Evolutionary conservation across 2,888 invertebrate species (phyloP).

Genomic region (Dasypogon diadema): DNA sequence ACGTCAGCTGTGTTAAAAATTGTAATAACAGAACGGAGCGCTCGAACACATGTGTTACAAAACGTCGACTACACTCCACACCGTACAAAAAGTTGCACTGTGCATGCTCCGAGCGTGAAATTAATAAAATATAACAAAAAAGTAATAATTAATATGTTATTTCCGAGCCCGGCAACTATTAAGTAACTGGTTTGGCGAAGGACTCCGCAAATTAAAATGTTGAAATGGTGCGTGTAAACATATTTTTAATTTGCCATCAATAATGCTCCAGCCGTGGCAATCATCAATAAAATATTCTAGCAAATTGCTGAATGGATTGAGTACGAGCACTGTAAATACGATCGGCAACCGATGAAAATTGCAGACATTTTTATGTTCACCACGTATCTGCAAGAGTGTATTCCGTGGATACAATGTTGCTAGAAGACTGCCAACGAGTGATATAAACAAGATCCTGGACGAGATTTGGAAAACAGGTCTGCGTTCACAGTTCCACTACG

Average conservation of each 20-base stretch:
- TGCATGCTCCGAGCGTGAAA: not conserved
- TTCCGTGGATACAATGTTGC: slow-evolving; percentile 5
- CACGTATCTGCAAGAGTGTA: not conserved
- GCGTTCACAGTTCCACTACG: not conserved
- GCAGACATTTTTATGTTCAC: too few species aligned
- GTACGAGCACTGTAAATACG: not conserved
- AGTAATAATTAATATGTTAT: too few species aligned
- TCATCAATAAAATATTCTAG: slow-evolving; percentile 26
- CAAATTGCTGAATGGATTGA: slow-evolving; percentile 11
- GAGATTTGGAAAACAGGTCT: slow-evolving; percentile 34
- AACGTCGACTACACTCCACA: too few species aligned
- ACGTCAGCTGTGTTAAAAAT: too few species aligned
- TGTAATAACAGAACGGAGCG: too few species aligned
- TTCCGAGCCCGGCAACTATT: not conserved
- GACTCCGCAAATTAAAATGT: slow-evolving; percentile 22
- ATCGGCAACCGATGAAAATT: not conserved
- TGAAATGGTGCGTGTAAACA: slow-evolving; percentile 45
- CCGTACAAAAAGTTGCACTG: too few species aligned
- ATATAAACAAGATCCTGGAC: slow-evolving; percentile 31
- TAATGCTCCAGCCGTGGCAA: not conserved
- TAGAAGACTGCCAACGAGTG: not conserved
- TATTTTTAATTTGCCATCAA: slow-evolving; percentile 40
- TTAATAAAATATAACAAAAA: not conserved
- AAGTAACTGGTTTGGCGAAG: slow-evolving; percentile 32
- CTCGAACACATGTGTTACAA: too few species aligned